Evolutionary conservation across 2,113 vertebrate genomes (phyloP).

Genomic region (Indicator maculatus): DNA sequence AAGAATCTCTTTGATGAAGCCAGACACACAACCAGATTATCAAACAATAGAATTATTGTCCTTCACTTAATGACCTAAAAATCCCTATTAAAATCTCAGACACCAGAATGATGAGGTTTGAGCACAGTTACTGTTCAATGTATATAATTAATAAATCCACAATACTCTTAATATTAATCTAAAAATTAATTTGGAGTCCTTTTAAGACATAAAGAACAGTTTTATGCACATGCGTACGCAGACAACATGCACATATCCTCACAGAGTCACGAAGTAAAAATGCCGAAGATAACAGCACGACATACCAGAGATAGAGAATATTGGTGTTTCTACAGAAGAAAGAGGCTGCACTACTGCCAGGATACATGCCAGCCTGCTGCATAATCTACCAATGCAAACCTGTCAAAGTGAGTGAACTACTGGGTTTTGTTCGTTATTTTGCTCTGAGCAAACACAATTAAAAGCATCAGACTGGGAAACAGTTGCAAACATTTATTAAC

Average conservation of each 20-base stretch:
- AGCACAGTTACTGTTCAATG: background rate
- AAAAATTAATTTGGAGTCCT: background rate
- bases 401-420: background rate
- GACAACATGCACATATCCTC: background rate
- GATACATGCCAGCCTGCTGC: background rate
- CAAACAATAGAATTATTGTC: constrained; percentile 60
- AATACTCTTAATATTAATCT: background rate
- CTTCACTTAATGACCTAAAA: constrained; percentile 10
- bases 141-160: background rate
- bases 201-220: background rate
- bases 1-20: constrained; percentile 64
- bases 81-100: background rate
- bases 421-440: background rate
- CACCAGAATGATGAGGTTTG: constrained; percentile 23
- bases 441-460: background rate
- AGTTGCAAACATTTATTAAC: background rate
- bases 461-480: background rate
- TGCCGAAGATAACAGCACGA: background rate
- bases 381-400: background rate
- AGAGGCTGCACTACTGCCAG: background rate
- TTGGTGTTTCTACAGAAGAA: background rate
- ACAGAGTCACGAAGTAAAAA: background rate
- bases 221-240: background rate
- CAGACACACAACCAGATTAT: constrained; percentile 41
- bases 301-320: background rate